Base-by-base conservation (phyloP, 2,113 vertebrate genomes). In the Phyllostomus hastatus region DNA sequence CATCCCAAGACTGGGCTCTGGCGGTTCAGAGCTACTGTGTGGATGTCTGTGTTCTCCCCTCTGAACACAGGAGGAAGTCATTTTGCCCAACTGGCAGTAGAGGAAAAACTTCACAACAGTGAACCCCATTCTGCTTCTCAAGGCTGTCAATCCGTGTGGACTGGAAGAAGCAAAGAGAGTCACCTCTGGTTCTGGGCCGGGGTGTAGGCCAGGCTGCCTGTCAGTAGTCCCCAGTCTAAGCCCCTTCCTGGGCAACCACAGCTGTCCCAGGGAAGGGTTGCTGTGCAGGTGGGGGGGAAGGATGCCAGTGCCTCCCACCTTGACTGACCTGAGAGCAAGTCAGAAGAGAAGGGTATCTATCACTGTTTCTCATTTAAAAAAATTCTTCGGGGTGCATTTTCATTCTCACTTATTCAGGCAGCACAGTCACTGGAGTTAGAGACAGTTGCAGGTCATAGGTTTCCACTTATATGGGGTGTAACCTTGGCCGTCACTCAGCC, bases 131-230 rank as follows among this genome's bases (percentile, higher is more conserved):
- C 7, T 35, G 35, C 46, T 84, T 38, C 70, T 81, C 31, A 57
- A 46, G 12, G 72, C 33, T 43, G 28, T 5, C 7, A 10, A 43
- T 24, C 14, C 2, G 11, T 12, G 33, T 7, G 31, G 20, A 76
- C 2, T 3, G 10, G 31, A 69, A 86, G 54, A 33, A 38, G 50
- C 15, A 24, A 8, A 6, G 22, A 24, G 5, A 8, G 26, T 31
- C 28, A 75, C 9, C 17, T 75, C 22, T 7, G 26, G 41, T 19
- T 48, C 20, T 17, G 0, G 14, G 50, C 0, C 0, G 4, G 5
- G 10, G 43, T 48, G 54, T 0, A n/a, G 33, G 75, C 7, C 10
- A 64, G 59, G 43, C 46, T 10, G 35, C 28, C 26, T 24, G 20
- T 28, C 12, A 7, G 48, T 9, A 31, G 20, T 22, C 28, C 81